Percentiles rank a stretch among this genome's conserved stretches.
phyloP scores from a whole-genome alignment of 2,113 vertebrate species.

The Forbesichthys papilliferus region DNA sequence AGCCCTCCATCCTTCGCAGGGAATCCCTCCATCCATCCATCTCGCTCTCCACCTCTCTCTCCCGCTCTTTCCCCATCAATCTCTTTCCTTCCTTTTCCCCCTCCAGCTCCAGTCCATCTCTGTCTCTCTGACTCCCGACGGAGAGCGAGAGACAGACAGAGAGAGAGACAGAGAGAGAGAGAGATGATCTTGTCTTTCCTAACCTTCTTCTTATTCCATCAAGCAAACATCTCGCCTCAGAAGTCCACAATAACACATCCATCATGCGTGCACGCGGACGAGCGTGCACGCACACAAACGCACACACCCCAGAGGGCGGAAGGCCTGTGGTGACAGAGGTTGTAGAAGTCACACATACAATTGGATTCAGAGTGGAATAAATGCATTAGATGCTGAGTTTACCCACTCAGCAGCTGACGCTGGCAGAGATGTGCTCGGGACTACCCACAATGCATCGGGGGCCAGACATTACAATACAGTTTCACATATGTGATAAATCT shows the following conservation, averaged over 20 bases:
- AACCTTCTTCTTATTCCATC: conserved; percentile 72
- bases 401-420: too few species aligned
- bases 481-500: too few species aligned
- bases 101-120: conserved; percentile 27
- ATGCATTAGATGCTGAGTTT: too few species aligned
- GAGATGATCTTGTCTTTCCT: conserved; percentile 73
- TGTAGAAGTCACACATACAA: conserved; percentile 52
- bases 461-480: too few species aligned
- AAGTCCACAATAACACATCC: conserved; percentile 73
- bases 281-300: conserved; percentile 19
- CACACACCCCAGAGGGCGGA: not conserved
- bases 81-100: conserved; percentile 43
- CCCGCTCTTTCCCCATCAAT: conserved; percentile 52
- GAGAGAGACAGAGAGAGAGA: conserved; percentile 24
- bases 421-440: too few species aligned
- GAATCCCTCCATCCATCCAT: conserved; percentile 68
- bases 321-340: conserved; percentile 33
- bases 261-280: conserved; percentile 51
- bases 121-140: conserved; percentile 33
- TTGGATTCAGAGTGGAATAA: conserved; percentile 60
- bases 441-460: too few species aligned
- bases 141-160: not conserved
- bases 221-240: conserved; percentile 71
- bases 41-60: not conserved
- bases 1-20: conserved; percentile 63